Evolutionary conservation across 2,888 invertebrate genomes (phyloP), one percentile per base, ranked within the genome.

Genomic region (Psylliodes chrysocephalus): DNA sequence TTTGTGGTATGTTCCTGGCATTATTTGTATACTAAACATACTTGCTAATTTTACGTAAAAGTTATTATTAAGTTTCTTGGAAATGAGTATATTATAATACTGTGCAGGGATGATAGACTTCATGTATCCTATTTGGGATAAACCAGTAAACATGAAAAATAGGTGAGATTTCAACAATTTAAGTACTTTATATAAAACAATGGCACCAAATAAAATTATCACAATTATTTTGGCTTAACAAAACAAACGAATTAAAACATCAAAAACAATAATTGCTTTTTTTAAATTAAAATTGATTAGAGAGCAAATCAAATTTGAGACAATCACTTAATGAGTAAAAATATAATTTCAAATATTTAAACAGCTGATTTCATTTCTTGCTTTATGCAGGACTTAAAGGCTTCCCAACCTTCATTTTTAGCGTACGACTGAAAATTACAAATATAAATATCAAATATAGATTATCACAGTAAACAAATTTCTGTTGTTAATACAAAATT

Each of bases 401-500:
- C 92, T 71, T 95, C 94, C 95, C 95, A 96, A 22, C 94, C 94
- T 84, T 95, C 94, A 74, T 90, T 91, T 82, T 93, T 92, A 33
- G 92, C 89, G 76, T 90, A 92, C 0, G 94, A 92, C 95, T 96
- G 87, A 61, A 89, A 71, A 33, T n/a, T n/a, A 30, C n/a, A 17
- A 15, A 44, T 44, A 18, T n/a, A 18, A 18, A 42, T 0, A 42
- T 42, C 15, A 42, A n/a, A n/a, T n/a, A n/a, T n/a, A n/a, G n/a
- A n/a, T n/a, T n/a, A n/a, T n/a, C n/a, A n/a, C n/a, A n/a, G n/a
- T n/a, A n/a, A n/a, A n/a, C n/a, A n/a, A n/a, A n/a, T n/a, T n/a
- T n/a, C n/a, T n/a, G n/a, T n/a, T n/a, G n/a, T n/a, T n/a, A n/a
- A n/a, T n/a, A n/a, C n/a, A n/a, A n/a, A n/a, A n/a, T n/a, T n/a